These are phyloP conservation scores for Trissolcus japonicus DNA, from an alignment of 2,888 invertebrate genomes.

Conservation along the genomic window DNA sequence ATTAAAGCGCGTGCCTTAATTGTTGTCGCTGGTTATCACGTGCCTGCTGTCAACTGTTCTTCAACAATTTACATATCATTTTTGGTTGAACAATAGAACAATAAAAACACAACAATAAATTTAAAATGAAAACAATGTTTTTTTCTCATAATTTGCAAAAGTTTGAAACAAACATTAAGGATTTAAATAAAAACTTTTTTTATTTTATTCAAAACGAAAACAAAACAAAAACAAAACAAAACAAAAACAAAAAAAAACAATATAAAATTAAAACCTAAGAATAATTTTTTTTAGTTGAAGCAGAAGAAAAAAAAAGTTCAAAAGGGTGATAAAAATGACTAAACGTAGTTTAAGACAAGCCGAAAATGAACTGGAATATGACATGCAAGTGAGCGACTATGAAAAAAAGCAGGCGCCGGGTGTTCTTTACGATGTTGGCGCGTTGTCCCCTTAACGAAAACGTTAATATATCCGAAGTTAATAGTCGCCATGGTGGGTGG, in stretches of 20 bases:
- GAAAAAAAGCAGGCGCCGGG: conserved; percentile 53
- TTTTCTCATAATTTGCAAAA: no score
- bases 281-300: no score
- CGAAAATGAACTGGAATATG: conserved; percentile 41
- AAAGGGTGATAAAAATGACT: conserved; percentile 8
- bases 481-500: conserved; percentile 62
- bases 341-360: conserved; percentile 21
- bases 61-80: no score
- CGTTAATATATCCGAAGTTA: conserved; percentile 70
- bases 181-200: no score
- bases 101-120: neutral
- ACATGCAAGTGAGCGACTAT: conserved; percentile 27
- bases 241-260: no score
- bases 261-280: no score
- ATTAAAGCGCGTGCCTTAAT: conserved; percentile 65
- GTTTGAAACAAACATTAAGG: no score
- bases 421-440: conserved; percentile 55
- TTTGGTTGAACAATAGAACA: neutral
- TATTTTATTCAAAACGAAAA: no score
- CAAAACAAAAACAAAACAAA: no score
- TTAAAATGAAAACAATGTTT: no score
- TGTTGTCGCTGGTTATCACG: conserved; percentile 59
- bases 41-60: conserved; percentile 51
- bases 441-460: conserved; percentile 48
- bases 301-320: no score